These are phyloP conservation scores for Apistogramma diplotaenia DNA, from an alignment of 2,113 vertebrate genomes.

Conservation along the genomic window DNA sequence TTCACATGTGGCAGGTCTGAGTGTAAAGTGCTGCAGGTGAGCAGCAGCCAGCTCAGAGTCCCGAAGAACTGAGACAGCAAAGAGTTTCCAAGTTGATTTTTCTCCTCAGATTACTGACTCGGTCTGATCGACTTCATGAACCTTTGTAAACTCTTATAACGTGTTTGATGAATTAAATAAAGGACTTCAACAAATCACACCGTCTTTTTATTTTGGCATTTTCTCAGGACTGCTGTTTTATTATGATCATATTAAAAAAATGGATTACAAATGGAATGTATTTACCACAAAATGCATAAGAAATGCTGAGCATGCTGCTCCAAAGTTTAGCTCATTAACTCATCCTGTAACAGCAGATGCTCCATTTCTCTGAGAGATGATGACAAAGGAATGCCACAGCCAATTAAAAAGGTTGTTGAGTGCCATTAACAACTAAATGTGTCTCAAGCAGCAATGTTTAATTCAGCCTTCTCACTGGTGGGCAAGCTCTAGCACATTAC, in stretches of 20 bases:
- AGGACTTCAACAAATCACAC: constrained; percentile 1
- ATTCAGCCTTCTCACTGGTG: constrained; percentile 6
- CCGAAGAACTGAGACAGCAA: no score
- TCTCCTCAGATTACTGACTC: background rate
- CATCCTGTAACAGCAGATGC: background rate
- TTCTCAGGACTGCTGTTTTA: background rate
- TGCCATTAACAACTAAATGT: constrained; percentile 42
- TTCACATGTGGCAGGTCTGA: constrained; percentile 15
- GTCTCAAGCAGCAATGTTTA: constrained; percentile 18
- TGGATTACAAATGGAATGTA: background rate
- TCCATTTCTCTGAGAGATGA: background rate
- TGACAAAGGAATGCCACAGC: background rate
- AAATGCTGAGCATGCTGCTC: background rate
- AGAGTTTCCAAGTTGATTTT: background rate
- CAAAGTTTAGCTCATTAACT: background rate
- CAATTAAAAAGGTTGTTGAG: constrained; percentile 14
- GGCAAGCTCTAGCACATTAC: background rate
- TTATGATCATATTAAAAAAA: background rate
- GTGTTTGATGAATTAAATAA: constrained; percentile 47
- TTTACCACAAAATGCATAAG: background rate
- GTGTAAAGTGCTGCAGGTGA: constrained; percentile 35
- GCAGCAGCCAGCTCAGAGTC: constrained; percentile 35
- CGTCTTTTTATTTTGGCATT: background rate
- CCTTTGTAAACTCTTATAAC: constrained; percentile 9
- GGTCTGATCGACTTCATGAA: background rate